Evolutionary conservation across 2,113 vertebrate species (phyloP).

Genomic region (Pelobates fuscus): DNA sequence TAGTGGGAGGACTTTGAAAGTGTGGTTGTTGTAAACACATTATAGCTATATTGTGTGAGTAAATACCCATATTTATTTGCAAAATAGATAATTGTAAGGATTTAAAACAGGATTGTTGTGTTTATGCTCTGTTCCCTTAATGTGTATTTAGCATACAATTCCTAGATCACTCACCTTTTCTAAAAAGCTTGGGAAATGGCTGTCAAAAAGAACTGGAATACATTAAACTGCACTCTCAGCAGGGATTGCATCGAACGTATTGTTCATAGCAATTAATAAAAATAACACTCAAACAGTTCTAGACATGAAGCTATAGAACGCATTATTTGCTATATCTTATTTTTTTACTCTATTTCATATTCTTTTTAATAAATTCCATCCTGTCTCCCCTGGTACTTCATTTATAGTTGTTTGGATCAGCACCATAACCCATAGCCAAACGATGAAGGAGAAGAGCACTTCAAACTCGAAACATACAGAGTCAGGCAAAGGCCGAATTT

Average conservation of each 20-base stretch:
- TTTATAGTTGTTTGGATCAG: slow-evolving; percentile 9
- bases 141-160: no score
- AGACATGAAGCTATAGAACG: not conserved
- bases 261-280: not conserved
- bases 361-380: slow-evolving; percentile 1
- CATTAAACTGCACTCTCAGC: no score
- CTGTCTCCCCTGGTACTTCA: slow-evolving; percentile 19
- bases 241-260: not conserved
- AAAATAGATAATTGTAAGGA: no score
- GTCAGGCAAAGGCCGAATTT: slow-evolving; percentile 14
- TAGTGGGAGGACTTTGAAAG: no score
- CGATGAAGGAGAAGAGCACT: slow-evolving; percentile 10
- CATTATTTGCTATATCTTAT: not conserved
- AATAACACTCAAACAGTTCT: no score
- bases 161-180: no score
- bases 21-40: no score
- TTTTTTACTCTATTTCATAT: not conserved
- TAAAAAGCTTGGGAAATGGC: no score
- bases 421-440: slow-evolving; percentile 2
- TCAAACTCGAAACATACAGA: not conserved
- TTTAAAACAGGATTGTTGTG: no score
- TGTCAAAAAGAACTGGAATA: not conserved
- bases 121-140: no score
- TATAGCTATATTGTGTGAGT: no score
- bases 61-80: no score